Evolutionary conservation across 2,888 invertebrate species (phyloP), one percentile per base, ranked within the genome.

Genomic region (Parelbella ahira): DNA sequence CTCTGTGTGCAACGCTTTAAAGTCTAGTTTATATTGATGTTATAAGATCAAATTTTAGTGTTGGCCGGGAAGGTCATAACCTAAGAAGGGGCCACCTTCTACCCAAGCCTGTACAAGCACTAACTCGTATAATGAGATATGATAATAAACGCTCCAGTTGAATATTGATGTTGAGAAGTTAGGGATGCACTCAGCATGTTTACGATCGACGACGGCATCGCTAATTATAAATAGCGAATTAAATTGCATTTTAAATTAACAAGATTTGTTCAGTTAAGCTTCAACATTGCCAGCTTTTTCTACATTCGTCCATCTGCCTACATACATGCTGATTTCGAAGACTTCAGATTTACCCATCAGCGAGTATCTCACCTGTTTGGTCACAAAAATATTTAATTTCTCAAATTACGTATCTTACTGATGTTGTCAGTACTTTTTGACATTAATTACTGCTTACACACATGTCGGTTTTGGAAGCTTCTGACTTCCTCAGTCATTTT

Each of bases 61-160:
- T 55, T 60, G 65, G 63, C 68, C 67, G 60, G 66, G 65, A 68
- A 75, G 81, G 80, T 76, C 73, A 80, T 75, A 75, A 71, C 71
- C 72, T 75, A 81, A 84, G 70, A 81, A 82, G 82, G 81, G 72
- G 68, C 57, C 60, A 58, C 59, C 62, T 60, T 46, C 54, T 58
- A 54, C 56, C 58, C 56, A 50, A 61, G 64, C 55, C 73, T 77
- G 69, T 74, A 72, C 75, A 72, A 82, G 82, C 82, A 82, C 86
- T 87, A 87, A 87, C 86, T 87, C 74, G 83, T 80, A 87, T 87
- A 87, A 87, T 87, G 87, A 87, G 86, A 87, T 87, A 87, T 86
- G 87, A 86, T 87, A 87, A 87, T 86, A 87, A 86, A 86, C 76
- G 84, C 75, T 75, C 67, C 70, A 66, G 68, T 76, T 76, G 86